Conservation (phyloP, 2,113 vertebrate species). For the crab-eating macaque (Macaca fascicularis) region DNA sequence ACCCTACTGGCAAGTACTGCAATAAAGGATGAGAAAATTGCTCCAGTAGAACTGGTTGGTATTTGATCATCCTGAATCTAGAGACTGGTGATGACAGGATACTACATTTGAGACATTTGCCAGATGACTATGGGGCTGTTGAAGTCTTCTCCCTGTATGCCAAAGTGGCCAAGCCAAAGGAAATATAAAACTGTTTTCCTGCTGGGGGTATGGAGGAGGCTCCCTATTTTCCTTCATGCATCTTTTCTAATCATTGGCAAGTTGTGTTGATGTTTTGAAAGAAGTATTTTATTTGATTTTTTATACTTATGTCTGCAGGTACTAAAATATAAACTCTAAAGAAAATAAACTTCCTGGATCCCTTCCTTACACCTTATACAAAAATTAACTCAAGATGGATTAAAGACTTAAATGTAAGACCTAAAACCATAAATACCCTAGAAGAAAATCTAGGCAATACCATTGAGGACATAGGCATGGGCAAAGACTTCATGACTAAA, state of each 20-base stretch:
- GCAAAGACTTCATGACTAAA: too few species aligned
- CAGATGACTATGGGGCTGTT: background rate
- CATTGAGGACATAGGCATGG: too few species aligned
- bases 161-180: background rate
- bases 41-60: background rate
- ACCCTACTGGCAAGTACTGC: background rate
- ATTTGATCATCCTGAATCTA: background rate
- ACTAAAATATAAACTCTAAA: background rate
- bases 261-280: constrained; percentile 21
- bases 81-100: background rate
- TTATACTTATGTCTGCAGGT: background rate
- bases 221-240: background rate
- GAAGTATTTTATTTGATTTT: background rate
- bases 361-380: too few species aligned
- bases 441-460: too few species aligned
- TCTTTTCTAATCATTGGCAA: background rate
- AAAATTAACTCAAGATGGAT: too few species aligned
- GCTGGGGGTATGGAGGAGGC: too few species aligned
- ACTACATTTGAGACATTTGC: background rate
- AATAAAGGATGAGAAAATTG: background rate
- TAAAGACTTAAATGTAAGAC: too few species aligned
- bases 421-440: too few species aligned
- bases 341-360: background rate
- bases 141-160: background rate
- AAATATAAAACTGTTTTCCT: background rate